Percentiles rank a stretch among this genome's conserved stretches.
Evolutionary conservation across 2,797 vertebrate genomes (phyloP).

Genomic region (Amazona finschi): DNA sequence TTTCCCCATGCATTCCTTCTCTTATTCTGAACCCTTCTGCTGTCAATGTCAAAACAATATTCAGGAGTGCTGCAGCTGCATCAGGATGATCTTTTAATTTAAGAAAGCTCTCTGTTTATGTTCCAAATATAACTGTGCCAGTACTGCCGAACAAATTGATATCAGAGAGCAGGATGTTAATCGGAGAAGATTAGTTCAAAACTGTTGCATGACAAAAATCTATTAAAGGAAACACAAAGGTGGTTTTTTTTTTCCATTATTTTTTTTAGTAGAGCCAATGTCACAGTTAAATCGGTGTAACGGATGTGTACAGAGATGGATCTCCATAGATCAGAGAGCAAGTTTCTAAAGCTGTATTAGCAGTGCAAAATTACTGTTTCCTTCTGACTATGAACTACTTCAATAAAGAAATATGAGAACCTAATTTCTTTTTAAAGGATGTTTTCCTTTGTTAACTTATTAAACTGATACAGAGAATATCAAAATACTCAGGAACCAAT

Average conservation of each 20-base stretch:
- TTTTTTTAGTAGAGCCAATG: neutral
- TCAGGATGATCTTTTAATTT: conserved; percentile 4
- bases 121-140: conserved; percentile 19
- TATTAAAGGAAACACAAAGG: neutral
- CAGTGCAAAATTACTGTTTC: neutral
- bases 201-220: neutral
- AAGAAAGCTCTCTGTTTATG: neutral
- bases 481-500: neutral
- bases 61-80: neutral
- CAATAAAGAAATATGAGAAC: neutral
- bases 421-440: neutral
- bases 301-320: neutral
- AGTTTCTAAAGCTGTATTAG: neutral
- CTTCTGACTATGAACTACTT: neutral
- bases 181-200: neutral
- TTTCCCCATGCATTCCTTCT: neutral
- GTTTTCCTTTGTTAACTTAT: neutral
- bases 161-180: neutral
- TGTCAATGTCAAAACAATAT: neutral
- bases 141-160: neutral
- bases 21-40: neutral
- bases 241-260: neutral
- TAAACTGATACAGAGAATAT: neutral
- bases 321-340: neutral
- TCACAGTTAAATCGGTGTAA: neutral